Base-by-base conservation (phyloP, 2,113 vertebrate species). In the Apteryx owenii region DNA sequence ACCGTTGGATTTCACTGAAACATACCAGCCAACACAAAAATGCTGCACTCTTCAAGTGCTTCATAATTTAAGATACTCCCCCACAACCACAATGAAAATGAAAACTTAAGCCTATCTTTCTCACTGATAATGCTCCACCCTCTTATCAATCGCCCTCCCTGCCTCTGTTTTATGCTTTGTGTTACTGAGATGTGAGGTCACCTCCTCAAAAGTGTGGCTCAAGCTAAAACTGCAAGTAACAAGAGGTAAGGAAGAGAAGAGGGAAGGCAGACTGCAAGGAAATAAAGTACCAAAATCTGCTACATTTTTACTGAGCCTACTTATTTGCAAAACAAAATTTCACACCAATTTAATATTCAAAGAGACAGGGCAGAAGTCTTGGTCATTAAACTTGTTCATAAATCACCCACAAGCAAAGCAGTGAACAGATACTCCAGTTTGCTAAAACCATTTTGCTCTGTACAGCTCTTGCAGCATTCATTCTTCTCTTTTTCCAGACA, bases 381-480 rank as follows among this genome's bases (percentile, higher is more conserved):
- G 13, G 40, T 54, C 3, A 4, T 31, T 33, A 85, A 83, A 40
- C 10, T 14, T 70, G 13, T 28, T 61, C 3, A 8, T 33, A 31
- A 56, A 85, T 23, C 17, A 44, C 7, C 16, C 33, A 38, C 1
- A 7, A 58, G 18, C 22, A 81, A 70, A 85, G n/a, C 1, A 4
- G 3, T 12, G 56, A 70, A 26, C 6, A 23, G 20, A 0, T 3
- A 10, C 31, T 79, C 23, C 0, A 0, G 8, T 77, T 81, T 79
- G 60, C 14, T 76, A 25, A 90, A 40, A 5, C 4, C 0, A 0
- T 29, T 82, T 7, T 89, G 44, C 65, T n/a, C 38, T 68, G 9
- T 29, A 10, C 14, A 58, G 18, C 12, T 58, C 58, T 19, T 33
- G 16, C 4, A 69, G 8, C 23, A 15, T 53, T 71, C 11, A 6